A percentile compares a stretch with the other conserved stretches of the same genome.
These are phyloP conservation scores for Rhabdophis nuchalis DNA, from an alignment of 2,797 vertebrate genomes.

Conservation along the genomic window DNA sequence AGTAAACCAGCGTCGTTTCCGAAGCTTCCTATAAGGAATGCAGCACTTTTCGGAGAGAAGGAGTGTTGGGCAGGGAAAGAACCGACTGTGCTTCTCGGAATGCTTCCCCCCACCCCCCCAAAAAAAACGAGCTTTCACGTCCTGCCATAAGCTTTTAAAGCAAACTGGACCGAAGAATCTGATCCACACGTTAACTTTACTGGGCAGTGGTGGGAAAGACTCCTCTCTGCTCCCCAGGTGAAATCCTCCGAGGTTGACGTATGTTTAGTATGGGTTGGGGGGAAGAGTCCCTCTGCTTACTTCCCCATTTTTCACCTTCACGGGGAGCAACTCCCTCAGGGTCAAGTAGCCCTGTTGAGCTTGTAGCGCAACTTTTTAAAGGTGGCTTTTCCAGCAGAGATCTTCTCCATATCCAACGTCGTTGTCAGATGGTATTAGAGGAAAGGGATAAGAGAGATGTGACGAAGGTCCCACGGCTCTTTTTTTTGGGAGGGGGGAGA, in stretches of 20 bases:
- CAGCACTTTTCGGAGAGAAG: constrained; percentile 35
- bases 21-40: constrained; percentile 40
- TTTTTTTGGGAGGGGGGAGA: no score
- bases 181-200: constrained; percentile 31
- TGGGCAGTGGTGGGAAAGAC: background rate
- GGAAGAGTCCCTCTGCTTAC: constrained; percentile 9
- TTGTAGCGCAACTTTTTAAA: constrained; percentile 36
- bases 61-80: constrained; percentile 60
- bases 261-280: constrained; percentile 40
- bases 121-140: constrained; percentile 41
- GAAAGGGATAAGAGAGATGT: background rate
- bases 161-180: constrained; percentile 19
- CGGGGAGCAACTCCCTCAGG: constrained; percentile 10
- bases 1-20: constrained; percentile 32
- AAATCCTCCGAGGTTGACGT: constrained; percentile 34
- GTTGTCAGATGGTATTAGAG: constrained; percentile 2
- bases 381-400: constrained; percentile 30
- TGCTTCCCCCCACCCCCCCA: no score
- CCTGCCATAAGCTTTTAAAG: constrained; percentile 49
- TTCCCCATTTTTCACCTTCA: constrained; percentile 19
- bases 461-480: constrained; percentile 16
- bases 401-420: background rate
- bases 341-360: background rate
- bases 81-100: constrained; percentile 33
- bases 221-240: background rate